Base-by-base conservation (phyloP, 2,888 invertebrate species). In the Girardia tigrina region DNA sequence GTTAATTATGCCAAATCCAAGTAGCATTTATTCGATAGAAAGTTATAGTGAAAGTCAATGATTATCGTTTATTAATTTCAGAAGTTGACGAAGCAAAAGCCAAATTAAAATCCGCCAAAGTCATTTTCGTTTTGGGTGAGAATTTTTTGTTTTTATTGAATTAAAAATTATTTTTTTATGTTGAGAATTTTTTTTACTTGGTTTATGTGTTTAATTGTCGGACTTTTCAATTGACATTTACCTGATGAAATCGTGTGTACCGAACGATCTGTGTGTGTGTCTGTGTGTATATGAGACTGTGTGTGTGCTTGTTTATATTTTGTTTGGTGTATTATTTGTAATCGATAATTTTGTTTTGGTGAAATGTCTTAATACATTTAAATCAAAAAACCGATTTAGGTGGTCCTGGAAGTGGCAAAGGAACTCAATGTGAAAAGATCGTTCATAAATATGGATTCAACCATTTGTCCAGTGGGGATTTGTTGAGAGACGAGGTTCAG, bases 371-470 rank as follows among this genome's bases (percentile, higher is more conserved):
- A 36, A 36, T 36, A 36, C 16, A 16, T 16, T 12, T 36, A 12
- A 36, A 12, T 36, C 12, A 36, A 12, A 12, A 16, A 36, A 36
- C 16, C n/a, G n/a, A n/a, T 70, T 26, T 26, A 70, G 94, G 94
- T 74, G 94, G 95, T 0, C 94, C 94, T 0, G 95, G 94, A 0
- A 92, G 91, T 42, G 92, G 95, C 77, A 95, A 95, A 85, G 94
- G 94, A 42, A 95, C 94, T 1, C 94, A 94, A 85, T 94, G 94
- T 86, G 92, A 90, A 79, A 89, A 88, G 83, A 92, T 95, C 82
- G 91, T 94, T 16, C 89, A 88, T 77, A 91, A 91, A 84, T 95
- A 94, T 84, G 92, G 92, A n/a, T 93, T 91, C 86, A 90, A 90
- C 23, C 95, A 97, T 85, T 87, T 95, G 78, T 94, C 94, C 77